These are phyloP conservation scores for Danaus chrysippus DNA, from an alignment of 2,888 invertebrate species.

Conservation along the genomic window DNA sequence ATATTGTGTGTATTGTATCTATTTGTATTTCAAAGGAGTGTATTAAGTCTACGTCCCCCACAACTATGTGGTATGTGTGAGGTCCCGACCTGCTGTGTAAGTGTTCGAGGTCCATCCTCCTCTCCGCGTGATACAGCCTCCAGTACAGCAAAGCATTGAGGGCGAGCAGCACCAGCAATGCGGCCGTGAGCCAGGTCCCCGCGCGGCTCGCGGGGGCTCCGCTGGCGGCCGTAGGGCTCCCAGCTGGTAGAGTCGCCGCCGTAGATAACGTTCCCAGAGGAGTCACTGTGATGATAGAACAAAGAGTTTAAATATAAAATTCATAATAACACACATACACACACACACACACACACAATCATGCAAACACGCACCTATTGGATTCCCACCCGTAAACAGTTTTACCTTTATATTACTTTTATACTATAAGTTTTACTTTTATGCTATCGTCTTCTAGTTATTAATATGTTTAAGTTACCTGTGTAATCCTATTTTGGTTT, in stretches of 20 bases:
- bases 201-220: conserved; percentile 13
- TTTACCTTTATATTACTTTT: too few relatives aligned
- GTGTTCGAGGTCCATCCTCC: conserved; percentile 16
- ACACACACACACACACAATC: too few relatives aligned
- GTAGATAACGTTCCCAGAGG: conserved; percentile 18
- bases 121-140: conserved; percentile 87
- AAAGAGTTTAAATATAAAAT: too few relatives aligned
- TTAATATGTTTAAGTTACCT: too few relatives aligned
- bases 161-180: conserved; percentile 78
- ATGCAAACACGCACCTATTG: too few relatives aligned
- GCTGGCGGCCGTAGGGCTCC: conserved; percentile 15
- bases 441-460: too few relatives aligned
- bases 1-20: too few relatives aligned
- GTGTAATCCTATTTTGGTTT: too few relatives aligned
- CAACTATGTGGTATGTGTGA: background rate
- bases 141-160: conserved; percentile 89
- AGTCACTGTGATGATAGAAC: background rate
- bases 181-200: conserved; percentile 70
- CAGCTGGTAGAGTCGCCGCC: conserved; percentile 12
- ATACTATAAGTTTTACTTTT: too few relatives aligned
- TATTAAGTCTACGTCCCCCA: background rate
- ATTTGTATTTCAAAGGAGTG: too few relatives aligned
- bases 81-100: conserved; percentile 22
- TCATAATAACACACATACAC: too few relatives aligned
- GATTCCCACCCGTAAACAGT: too few relatives aligned